Base-by-base conservation (phyloP, 2,113 vertebrate genomes). In the Acanthochromis polyacanthus region DNA sequence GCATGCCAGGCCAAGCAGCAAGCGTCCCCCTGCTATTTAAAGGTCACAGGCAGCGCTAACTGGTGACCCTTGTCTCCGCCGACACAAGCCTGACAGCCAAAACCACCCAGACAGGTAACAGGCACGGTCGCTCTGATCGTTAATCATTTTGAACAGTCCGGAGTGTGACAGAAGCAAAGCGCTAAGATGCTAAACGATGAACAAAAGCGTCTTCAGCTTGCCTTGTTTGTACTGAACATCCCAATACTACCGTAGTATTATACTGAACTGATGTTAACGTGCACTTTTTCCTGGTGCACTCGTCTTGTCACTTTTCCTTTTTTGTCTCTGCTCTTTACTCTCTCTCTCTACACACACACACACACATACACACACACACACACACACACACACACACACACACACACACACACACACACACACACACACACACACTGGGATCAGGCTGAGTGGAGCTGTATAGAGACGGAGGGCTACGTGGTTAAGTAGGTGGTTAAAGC, bases 401-500 rank as follows among this genome's bases (percentile, higher is more conserved):
- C 40, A 43, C 40, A 43, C 40, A 43, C 40, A 43, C 40, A 43
- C 40, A 43, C 40, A 43, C 40, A 43, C 40, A 15, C 40, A 43
- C 40, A 43, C 15, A 10, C 23, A 46, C 60, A 70, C 72, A n/a
- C 73, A 81, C 20, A 74, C 16, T 36, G 40, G 15, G 74, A 77
- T 72, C 56, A 68, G 52, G 73, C 56, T 80, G 87, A 89, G 87
- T 83, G 82, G 69, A 79, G 80, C 63, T 92, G 84, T 85, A 91
- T 85, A 76, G 86, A 84, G 81, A 63, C 80, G 14, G 78, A 70
- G 83, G 88, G 81, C 83, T 86, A 63, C 85, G 85, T 82, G 87
- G 90, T 90, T 93, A 93, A 93, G 91, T 89, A 93, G 93, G 82
- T 89, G 92, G 88, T 89, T 91, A 88, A 93, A 92, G 89, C 88